phyloP scores from a whole-genome alignment of 2,888 invertebrate species.

The Acrobasis consociella region DNA sequence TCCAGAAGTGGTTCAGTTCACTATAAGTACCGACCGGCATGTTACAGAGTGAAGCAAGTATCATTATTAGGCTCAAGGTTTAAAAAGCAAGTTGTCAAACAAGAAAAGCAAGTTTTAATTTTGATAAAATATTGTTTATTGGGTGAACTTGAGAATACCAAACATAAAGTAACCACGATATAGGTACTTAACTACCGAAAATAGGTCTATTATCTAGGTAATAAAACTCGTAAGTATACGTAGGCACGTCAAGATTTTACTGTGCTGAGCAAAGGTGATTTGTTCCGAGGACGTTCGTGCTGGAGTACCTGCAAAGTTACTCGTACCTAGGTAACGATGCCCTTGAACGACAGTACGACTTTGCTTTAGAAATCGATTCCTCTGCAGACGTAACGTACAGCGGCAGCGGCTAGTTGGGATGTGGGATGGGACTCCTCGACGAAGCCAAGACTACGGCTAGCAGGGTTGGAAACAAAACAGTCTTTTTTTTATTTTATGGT shows the following conservation, averaged over 20 bases:
- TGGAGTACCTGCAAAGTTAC: slow-evolving; percentile 23
- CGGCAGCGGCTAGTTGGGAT: neutral
- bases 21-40: neutral
- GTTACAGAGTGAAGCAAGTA: neutral
- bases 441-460: neutral
- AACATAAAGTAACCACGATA: neutral
- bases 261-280: neutral
- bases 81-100: slow-evolving; percentile 9
- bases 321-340: slow-evolving; percentile 30
- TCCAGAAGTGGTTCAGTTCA: slow-evolving; percentile 6
- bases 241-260: neutral
- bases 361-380: slow-evolving; percentile 45
- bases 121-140: neutral
- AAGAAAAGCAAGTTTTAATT: slow-evolving; percentile 15
- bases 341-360: slow-evolving; percentile 43
- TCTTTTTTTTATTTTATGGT: too few relatives aligned
- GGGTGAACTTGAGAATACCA: neutral
- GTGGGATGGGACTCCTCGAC: neutral
- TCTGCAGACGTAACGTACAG: slow-evolving; percentile 25
- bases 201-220: neutral
- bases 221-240: neutral
- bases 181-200: too few relatives aligned
- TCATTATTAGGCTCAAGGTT: slow-evolving; percentile 15
- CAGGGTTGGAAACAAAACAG: too few relatives aligned
- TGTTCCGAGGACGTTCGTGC: slow-evolving; percentile 1